Base-by-base conservation (phyloP, 2,888 invertebrate species). In the Pterostichus niger region DNA sequence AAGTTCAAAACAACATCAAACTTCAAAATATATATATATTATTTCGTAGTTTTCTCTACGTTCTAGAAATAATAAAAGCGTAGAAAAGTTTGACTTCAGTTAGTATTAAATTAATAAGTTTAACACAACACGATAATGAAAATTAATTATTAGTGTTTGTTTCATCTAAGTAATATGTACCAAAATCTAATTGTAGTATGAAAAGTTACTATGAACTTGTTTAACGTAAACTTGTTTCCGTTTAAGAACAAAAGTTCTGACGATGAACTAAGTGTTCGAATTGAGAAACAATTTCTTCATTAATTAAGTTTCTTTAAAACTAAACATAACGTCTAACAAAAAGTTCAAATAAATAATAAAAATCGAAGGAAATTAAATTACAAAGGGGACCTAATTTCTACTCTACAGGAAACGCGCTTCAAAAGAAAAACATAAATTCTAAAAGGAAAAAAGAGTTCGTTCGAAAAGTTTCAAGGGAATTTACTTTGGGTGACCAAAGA, bases 401-500 rank as follows among this genome's bases (percentile, higher is more conserved):
- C 61, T 24, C 49, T 17, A 17, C 33, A 64, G 31, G 75, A 49
- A 75, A 75, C 77, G 75, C 75, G 44, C 54, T 61, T 44, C 40
- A 52, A 64, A 79, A 81, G 73, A 73, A 81, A 73, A 81, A 81
- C 81, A 81, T 81, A 81, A 81, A 81, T 79, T 79, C 49, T 64
- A 79, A 64, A 68, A 79, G 68, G 44, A 79, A 68, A 76, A 79
- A 79, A 68, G 68, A 79, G 49, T 31, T 24, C 17, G 61, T 78
- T 52, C 64, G 68, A 33, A 79, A 79, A 79, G 79, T 79, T 79
- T 79, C 79, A 33, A 79, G 79, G 79, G 81, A 81, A 71, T 81
- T 81, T 81, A 81, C 81, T 81, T 81, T 73, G 68, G 81, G 81
- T 79, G 81, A 81, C 81, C 71, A 73, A 73, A 49, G 52, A 80